Percentiles rank a stretch among this genome's conserved stretches.
phyloP scores from a whole-genome alignment of 1,140 invertebrate genomes.

The Phenacoccus solenopsis region DNA sequence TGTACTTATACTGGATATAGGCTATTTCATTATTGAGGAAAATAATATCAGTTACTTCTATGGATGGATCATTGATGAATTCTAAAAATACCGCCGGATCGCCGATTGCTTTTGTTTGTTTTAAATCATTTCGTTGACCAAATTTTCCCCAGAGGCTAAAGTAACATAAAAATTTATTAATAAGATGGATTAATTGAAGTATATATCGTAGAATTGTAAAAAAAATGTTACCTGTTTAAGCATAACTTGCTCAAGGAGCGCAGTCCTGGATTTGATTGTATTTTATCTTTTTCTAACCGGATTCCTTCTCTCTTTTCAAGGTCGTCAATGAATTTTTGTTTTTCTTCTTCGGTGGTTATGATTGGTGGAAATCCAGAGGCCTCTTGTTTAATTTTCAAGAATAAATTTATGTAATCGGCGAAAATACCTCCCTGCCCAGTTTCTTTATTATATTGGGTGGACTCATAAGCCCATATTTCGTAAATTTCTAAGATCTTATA shows the following conservation, averaged over 20 bases:
- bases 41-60: conserved; percentile 24
- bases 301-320: conserved; percentile 33
- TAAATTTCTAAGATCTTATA: conserved; percentile 31
- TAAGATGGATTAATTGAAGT: too few relatives aligned
- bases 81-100: conserved; percentile 26
- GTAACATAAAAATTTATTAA: neutral
- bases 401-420: conserved; percentile 27
- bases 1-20: conserved; percentile 27
- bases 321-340: conserved; percentile 30
- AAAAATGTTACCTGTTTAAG: conserved; percentile 32
- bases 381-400: conserved; percentile 32
- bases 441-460: conserved; percentile 18
- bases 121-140: conserved; percentile 27
- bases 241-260: conserved; percentile 30
- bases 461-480: conserved; percentile 25
- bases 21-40: conserved; percentile 27
- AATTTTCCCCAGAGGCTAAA: conserved; percentile 26
- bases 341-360: conserved; percentile 27
- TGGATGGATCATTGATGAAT: conserved; percentile 27
- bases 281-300: conserved; percentile 29
- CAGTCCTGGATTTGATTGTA: conserved; percentile 32
- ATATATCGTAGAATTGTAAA: conserved; percentile 28
- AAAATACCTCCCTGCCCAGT: conserved; percentile 27
- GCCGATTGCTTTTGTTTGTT: conserved; percentile 28
- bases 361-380: conserved; percentile 28